Base-by-base conservation (phyloP, 2,888 invertebrate species). In the Hybos culiciformis region DNA sequence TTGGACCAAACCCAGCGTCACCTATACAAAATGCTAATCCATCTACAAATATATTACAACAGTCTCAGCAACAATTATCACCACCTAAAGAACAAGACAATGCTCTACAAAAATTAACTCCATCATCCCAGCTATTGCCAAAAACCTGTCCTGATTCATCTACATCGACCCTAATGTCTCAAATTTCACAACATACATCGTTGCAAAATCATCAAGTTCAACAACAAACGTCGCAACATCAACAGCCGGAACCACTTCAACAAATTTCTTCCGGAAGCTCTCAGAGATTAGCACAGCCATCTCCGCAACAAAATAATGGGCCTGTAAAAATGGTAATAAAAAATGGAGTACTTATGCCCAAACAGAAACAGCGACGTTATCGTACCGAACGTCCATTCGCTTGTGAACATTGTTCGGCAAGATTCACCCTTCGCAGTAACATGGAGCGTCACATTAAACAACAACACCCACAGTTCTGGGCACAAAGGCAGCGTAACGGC, bases 361-460 rank as follows among this genome's bases (percentile, higher is more conserved):
- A 91, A 55, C 90, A 90, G 57, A 91, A 91, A 56, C 91, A 91
- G 62, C 69, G 90, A 39, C 75, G 91, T 33, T 91, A 91, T 59
- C 73, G 91, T 46, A 91, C 91, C 18, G 91, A 92, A 60, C 70
- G 91, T 20, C 91, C 91, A 0, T 92, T 90, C 63, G 81, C 83
- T 1, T 93, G 92, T 61, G 85, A 86, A 45, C 85, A 88, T 57
- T 92, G 93, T 63, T 82, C 86, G 0, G 90, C 91, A 0, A 72
- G 86, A 41, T 93, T 93, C 57, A 92, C 92, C 1, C 68, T 92
- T 11, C 73, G 88, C n/a, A 90, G 90, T 9, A 92, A 93, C 55
- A 92, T 92, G 88, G 92, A 92, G 62, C 73, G 91, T 1, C 93
- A 93, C 54, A 85, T 92, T 4, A 92, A 92, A 59, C 90, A 91